Evolutionary conservation across 2,797 vertebrate species (phyloP).

Genomic region (Channallabes apus): DNA sequence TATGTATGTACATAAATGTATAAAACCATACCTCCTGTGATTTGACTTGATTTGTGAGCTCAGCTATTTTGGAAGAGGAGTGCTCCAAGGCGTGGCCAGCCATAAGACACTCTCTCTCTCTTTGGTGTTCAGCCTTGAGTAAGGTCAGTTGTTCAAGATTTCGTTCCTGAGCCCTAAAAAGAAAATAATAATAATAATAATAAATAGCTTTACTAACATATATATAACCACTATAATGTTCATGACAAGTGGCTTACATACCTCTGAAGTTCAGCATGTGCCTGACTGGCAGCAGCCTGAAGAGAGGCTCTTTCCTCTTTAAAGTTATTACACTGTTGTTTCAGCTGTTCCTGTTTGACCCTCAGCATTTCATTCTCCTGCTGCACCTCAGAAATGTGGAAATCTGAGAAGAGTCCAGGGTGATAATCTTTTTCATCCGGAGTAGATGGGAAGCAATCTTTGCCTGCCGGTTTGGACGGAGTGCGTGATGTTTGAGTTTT

Average conservation of each 20-base stretch:
- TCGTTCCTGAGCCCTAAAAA: conserved; percentile 74
- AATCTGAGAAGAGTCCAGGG: conserved; percentile 74
- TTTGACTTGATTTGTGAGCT: conserved; percentile 79
- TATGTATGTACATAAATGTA: too few relatives aligned
- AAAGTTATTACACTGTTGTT: conserved; percentile 62
- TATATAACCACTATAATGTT: not conserved
- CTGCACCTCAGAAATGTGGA: conserved; percentile 78
- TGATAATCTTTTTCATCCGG: conserved; percentile 78
- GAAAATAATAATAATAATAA: not conserved
- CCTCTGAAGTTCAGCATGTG: conserved; percentile 77
- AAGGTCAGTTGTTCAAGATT: conserved; percentile 72
- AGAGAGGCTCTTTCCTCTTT: conserved; percentile 71
- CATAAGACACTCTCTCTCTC: conserved; percentile 76
- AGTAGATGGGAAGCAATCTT: conserved; percentile 58
- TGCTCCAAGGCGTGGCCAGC: conserved; percentile 82
- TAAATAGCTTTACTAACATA: not conserved
- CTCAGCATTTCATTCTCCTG: conserved; percentile 83
- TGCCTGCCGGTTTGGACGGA: conserved; percentile 50
- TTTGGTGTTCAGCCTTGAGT: conserved; percentile 78
- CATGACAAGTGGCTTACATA: conserved; percentile 54
- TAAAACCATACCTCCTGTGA: conserved; percentile 79
- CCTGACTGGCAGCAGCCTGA: conserved; percentile 63
- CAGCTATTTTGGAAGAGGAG: conserved; percentile 83
- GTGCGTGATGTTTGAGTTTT: conserved; percentile 43
- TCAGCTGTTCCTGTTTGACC: conserved; percentile 71